phyloP scores from a whole-genome alignment of 2,888 invertebrate genomes.

The Amiota minor region DNA sequence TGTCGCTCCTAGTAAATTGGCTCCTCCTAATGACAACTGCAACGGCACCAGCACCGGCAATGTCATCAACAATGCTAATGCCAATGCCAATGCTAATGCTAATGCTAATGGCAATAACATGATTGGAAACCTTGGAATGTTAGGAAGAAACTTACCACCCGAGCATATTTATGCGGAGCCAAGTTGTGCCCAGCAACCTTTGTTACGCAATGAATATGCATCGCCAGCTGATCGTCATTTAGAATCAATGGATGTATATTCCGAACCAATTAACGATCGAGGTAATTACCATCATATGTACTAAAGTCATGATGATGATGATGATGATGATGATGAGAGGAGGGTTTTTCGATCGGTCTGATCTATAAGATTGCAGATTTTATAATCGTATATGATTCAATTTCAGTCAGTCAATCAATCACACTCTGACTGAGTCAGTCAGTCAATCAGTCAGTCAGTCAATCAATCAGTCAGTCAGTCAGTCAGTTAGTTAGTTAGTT shows the following conservation, averaged over 20 bases:
- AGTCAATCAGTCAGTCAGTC: too few relatives aligned
- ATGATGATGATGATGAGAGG: neutral
- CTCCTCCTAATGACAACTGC: neutral
- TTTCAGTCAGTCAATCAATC: too few relatives aligned
- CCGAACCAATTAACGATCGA: slow-evolving; percentile 67
- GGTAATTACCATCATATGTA: slow-evolving; percentile 57
- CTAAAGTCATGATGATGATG: neutral
- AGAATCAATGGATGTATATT: slow-evolving; percentile 60
- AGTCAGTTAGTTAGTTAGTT: too few relatives aligned
- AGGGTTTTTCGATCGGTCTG: too few relatives aligned
- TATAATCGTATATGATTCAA: too few relatives aligned
- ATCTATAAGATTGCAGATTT: too few relatives aligned
- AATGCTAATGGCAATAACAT: neutral
- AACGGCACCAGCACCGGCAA: neutral
- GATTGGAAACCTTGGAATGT: slow-evolving; percentile 5
- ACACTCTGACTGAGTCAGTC: too few relatives aligned
- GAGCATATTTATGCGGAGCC: slow-evolving; percentile 71
- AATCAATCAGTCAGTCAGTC: too few relatives aligned
- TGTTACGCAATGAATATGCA: slow-evolving; percentile 65
- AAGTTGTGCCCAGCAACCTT: slow-evolving; percentile 62
- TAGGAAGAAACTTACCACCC: slow-evolving; percentile 33
- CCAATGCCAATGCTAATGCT: neutral
- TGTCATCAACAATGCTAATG: too few relatives aligned
- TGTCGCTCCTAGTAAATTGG: neutral
- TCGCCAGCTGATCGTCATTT: slow-evolving; percentile 64